Evolutionary conservation across 2,888 invertebrate genomes (phyloP), one percentile per base, ranked within the genome.

Genomic region (Sarcophaga variegata): DNA sequence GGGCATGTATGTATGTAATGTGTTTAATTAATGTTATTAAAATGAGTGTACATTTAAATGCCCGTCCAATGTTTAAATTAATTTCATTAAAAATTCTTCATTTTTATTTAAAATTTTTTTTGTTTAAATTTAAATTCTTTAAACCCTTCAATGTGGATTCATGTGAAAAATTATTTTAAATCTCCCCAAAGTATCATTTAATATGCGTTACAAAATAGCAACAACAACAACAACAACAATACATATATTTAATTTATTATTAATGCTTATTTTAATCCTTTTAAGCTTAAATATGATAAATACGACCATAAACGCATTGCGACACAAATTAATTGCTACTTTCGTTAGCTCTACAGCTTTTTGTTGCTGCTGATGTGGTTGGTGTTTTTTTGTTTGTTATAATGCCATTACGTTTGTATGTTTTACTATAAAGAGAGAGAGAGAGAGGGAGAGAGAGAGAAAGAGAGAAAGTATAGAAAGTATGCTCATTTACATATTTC

Each of bases 311-410:
- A 86, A 78, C 77, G 81, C 81, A 86, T 69, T 83, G 86, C 80
- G 86, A 78, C 86, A 83, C 77, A 77, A 83, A 83, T 83, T 83
- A 83, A 81, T 86, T 83, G 74, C 70, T 49, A 81, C 59, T 70
- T 77, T 78, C 70, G 54, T 80, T 64, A 2, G 8, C 6, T 5
- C 37, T 37, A 8, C 8, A 37, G 37, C 10, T 22, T 79, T 66
- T 66, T 60, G n/a, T 37, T 62, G 25, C 47, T 78, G 17, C 25
- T 62, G 45, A 27, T 54, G 17, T 54, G 17, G 14, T 54, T 54
- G 14, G 12, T 3, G 54, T 54, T 54, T 49, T 12, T 1, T 10
- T 49, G 3, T 49, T 11, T 4, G 49, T 54, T 49, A 14, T 49
- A 37, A 37, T 37, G 8, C 37, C 37, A 37, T 49, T 49, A 49